Base-by-base conservation (phyloP, 92 coral and sea anemone genomes). In the Actinernus sp. region DNA sequence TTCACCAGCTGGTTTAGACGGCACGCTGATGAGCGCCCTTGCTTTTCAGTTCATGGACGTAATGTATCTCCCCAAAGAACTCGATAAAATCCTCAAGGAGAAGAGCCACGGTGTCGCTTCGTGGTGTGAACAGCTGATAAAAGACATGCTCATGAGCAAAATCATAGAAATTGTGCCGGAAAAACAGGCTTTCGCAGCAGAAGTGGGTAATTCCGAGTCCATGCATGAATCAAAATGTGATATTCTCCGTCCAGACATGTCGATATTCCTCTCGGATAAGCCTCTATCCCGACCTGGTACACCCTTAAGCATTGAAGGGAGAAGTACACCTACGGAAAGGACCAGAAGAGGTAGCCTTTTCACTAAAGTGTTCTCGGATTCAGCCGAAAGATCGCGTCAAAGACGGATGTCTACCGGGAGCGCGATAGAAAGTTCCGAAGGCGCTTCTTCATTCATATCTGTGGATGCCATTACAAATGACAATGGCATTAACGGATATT, bases 11-110 rank as follows among this genome's bases (percentile, higher is more conserved):
- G 99, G 99, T 9, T 62, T 95, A 13, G 51, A 90, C 8, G 69
- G 87, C 30, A 60, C 69, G n/a, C 76, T 76, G 18, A 95, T 95
- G 99, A 87, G 90, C 23, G 94, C 88, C 51, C 76, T 95, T 20
- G 96, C 99, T 0, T 95, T 96, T 59, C 99, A 95, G 83, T 95
- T 95, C 16, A 81, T 95, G 92, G 99, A 95, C 46, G 99, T 84
- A 54, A 95, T 82, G 92, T 88, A 78, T 51, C 73, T 91, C 27
- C 99, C 99, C 1, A 86, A 77, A 21, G 96, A 80, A 26, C 81
- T 95, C 4, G 97, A 92, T 44, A 49, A 79, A 27, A 95, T 95
- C 55, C 58, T 95, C 14, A 88, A 83, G 16, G 75, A 68, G 55
- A 95, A 95, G 64, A 95, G 99, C 36, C 99, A 95, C 37, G 99